phyloP scores from a whole-genome alignment of 2,113 vertebrate genomes.

The Columba livia region DNA sequence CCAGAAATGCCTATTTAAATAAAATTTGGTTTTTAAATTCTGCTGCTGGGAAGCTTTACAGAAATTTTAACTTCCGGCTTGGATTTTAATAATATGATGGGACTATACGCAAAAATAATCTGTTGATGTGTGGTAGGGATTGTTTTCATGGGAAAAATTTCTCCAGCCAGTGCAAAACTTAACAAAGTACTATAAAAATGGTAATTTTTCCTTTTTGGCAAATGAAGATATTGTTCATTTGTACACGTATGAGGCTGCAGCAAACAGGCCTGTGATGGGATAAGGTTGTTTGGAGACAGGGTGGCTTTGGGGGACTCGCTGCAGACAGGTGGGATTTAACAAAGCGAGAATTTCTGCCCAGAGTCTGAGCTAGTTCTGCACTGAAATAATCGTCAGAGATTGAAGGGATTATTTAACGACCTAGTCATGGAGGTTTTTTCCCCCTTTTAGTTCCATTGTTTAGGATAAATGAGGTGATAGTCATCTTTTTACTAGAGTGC shows the following conservation, averaged over 20 bases:
- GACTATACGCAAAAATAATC: neutral
- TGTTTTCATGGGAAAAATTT: neutral
- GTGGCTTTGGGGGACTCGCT: neutral
- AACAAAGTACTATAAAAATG: neutral
- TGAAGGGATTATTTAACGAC: slow-evolving; percentile 1
- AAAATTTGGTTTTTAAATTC: neutral
- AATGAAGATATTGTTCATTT: neutral
- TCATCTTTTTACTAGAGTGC: neutral
- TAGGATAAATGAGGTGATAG: slow-evolving; percentile 1
- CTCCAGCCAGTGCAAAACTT: neutral
- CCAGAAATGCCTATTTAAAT: neutral
- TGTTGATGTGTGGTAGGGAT: neutral
- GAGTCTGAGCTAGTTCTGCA: slow-evolving; percentile 7
- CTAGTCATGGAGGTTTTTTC: neutral
- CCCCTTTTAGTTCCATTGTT: neutral
- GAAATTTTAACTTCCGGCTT: neutral
- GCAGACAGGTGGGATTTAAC: neutral
- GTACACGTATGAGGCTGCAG: neutral
- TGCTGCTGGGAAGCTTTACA: neutral
- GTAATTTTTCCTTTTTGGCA: neutral
- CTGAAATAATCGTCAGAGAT: neutral
- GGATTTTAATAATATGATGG: neutral
- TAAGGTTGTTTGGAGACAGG: neutral
- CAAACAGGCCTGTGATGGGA: neutral
- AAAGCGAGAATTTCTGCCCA: neutral